Evolutionary conservation across 2,888 invertebrate species (phyloP).

Genomic region (Bellardia pandia): DNA sequence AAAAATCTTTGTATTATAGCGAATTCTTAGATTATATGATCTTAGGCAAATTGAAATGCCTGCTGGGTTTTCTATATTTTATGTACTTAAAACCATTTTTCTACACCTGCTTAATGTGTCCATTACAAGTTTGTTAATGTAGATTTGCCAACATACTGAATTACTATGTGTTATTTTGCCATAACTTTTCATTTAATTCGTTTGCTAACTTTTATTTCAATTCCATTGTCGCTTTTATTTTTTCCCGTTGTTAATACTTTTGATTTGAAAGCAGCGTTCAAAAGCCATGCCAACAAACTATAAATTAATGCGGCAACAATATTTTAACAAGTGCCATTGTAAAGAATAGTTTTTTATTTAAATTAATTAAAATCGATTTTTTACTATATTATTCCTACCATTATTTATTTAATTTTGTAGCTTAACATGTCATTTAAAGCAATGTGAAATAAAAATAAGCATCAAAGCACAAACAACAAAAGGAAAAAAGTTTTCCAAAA

Average conservation of each 20-base stretch:
- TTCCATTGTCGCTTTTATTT: background rate
- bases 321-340: constrained; percentile 13
- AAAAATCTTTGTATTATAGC: too few relatives aligned
- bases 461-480: background rate
- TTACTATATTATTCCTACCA: background rate
- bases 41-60: background rate
- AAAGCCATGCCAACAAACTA: constrained; percentile 21
- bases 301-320: constrained; percentile 21
- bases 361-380: constrained; percentile 49
- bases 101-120: background rate
- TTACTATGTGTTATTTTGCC: background rate
- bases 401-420: background rate
- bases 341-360: constrained; percentile 20
- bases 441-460: background rate
- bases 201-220: background rate
- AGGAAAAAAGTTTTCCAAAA: background rate
- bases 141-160: background rate
- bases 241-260: background rate
- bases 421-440: constrained; percentile 25
- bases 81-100: background rate
- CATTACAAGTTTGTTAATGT: background rate
- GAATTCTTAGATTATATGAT: too few relatives aligned
- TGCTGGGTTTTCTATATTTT: constrained; percentile 5
- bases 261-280: constrained; percentile 16
- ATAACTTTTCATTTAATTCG: background rate